Base-by-base conservation (phyloP, 1,140 invertebrate genomes). In the Euborellia annulipes region DNA sequence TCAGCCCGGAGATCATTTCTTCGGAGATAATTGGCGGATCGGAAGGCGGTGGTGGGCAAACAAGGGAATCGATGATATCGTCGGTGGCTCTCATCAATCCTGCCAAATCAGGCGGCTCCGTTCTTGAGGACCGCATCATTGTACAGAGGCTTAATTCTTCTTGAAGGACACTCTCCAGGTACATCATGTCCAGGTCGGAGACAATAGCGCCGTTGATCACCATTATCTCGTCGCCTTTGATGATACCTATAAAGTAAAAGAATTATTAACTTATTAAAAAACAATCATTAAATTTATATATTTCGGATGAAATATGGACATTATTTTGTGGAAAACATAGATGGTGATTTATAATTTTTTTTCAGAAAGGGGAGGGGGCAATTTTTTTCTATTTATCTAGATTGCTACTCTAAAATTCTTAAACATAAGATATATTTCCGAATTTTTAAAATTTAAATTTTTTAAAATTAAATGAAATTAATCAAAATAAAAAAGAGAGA, bases 121-220 rank as follows among this genome's bases (percentile, higher is more conserved):
- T 91, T 53, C 90, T 75, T n/a, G 90, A 91, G 16, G 89, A 94
- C 50, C 91, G 76, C 78, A 96, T 91, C 82, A 94, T 96, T 79
- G 96, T 87, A 67, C 88, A 92, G n/a, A 97, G 72, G 20, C 85
- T 82, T 27, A 89, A 72, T 59, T 94, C 91, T 64, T 96, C 92
- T 67, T 95, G 89, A 46, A 97, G 72, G 27, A 95, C 86, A 58
- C 81, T 82, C 64, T 96, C 93, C 58, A 97, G 76, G 71, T 93
- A 96, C 85, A 97, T 96, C 92, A 98, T 98, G 73, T 97, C 92
- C 66, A 98, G 72, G 67, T 96, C 92, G 51, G 86, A 90, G 36
- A 97, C 91, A 58, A 96, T 89, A 50, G 91, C 89, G 50, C 92
- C 88, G 68, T 98, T 97, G 64, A 98, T 94, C 55, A 97, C 90